These are phyloP conservation scores for Brachyhypopomus gauderio DNA, from an alignment of 2,113 vertebrate species.

Conservation along the genomic window DNA sequence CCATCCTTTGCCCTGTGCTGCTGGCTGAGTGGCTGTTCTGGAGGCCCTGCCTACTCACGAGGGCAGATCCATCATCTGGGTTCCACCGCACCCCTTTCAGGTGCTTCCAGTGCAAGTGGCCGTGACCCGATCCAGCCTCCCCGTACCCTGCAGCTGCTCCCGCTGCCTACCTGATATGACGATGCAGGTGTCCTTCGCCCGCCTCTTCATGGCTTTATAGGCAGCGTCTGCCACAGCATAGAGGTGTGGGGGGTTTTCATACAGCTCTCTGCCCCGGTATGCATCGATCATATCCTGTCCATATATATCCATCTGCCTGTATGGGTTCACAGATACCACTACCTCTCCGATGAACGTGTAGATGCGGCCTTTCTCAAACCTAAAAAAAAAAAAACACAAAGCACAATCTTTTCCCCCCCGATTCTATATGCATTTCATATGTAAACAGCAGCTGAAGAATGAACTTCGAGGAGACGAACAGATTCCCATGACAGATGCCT, in stretches of 20 bases:
- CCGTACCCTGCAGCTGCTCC: background rate
- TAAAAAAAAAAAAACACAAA: slow-evolving; percentile 58
- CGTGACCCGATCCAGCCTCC: background rate
- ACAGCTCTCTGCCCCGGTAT: slow-evolving; percentile 87
- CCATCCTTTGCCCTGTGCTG: too few relatives aligned
- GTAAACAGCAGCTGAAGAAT: too few relatives aligned
- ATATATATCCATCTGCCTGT: slow-evolving; percentile 82
- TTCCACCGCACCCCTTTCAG: too few relatives aligned
- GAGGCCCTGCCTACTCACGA: too few relatives aligned
- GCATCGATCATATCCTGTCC: slow-evolving; percentile 76
- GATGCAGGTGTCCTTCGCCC: slow-evolving; percentile 91
- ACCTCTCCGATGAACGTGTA: slow-evolving; percentile 96
- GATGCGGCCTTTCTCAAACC: slow-evolving; percentile 87
- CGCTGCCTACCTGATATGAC: slow-evolving; percentile 85
- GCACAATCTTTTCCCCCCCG: background rate
- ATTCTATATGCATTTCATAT: too few relatives aligned
- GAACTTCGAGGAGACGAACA: too few relatives aligned
- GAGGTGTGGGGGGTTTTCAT: slow-evolving; percentile 90
- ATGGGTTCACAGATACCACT: slow-evolving; percentile 90
- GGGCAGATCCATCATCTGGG: too few relatives aligned
- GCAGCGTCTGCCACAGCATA: slow-evolving; percentile 87
- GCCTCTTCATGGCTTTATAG: slow-evolving; percentile 92
- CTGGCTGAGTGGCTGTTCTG: too few relatives aligned
- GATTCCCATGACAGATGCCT: too few relatives aligned
- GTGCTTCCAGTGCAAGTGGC: too few relatives aligned